Evolutionary conservation across 1,140 invertebrate species (phyloP).

Genomic region (Portunus trituberculatus): DNA sequence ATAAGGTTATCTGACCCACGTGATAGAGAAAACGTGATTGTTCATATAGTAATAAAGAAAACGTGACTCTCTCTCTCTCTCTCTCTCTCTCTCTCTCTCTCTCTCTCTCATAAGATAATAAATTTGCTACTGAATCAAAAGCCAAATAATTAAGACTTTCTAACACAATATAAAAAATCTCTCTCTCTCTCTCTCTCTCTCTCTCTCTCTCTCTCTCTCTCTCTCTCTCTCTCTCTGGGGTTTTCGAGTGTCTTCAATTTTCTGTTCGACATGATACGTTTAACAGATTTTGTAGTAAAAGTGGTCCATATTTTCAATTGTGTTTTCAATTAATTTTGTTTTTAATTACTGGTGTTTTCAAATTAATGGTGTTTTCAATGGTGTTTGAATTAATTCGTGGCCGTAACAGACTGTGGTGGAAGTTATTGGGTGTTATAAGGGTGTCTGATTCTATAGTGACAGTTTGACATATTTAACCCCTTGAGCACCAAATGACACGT

Average conservation of each 20-base stretch:
- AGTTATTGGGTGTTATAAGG: too few species aligned
- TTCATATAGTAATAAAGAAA: background rate
- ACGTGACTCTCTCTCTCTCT: conserved; percentile 9
- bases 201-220: background rate
- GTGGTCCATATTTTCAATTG: background rate
- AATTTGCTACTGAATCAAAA: background rate
- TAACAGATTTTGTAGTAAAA: background rate
- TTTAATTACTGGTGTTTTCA: too few species aligned
- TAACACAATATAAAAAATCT: background rate
- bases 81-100: conserved; percentile 19
- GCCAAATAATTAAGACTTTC: background rate
- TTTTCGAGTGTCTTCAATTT: background rate
- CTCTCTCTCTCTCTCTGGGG: background rate
- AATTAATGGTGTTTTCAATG: too few species aligned
- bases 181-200: conserved; percentile 29
- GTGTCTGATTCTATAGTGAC: too few species aligned
- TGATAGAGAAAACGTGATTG: background rate
- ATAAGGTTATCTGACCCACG: too few species aligned
- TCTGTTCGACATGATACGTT: background rate
- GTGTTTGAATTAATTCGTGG: too few species aligned
- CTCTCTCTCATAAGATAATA: background rate
- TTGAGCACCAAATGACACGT: too few species aligned
- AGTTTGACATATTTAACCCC: too few species aligned
- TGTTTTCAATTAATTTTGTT: too few species aligned
- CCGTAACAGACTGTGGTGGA: too few species aligned